Base-by-base conservation (phyloP, 1,140 invertebrate species). In the Stenopsyche tienmushanensis region DNA sequence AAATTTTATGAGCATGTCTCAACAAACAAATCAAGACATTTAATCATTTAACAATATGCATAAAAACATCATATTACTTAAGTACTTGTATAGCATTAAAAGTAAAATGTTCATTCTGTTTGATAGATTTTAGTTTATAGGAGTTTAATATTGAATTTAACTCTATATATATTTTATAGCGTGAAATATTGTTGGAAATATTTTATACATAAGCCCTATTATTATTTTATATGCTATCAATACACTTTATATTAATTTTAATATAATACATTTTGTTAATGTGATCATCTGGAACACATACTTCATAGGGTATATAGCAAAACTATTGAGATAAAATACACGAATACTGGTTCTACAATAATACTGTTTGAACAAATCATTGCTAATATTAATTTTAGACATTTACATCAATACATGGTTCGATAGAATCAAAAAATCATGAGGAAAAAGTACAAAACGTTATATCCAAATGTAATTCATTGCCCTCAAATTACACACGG, bases 401-500 rank as follows among this genome's bases (percentile, higher is more conserved):
- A n/a, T n/a, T n/a, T n/a, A n/a, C n/a, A n/a, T n/a, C n/a, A n/a
- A n/a, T n/a, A n/a, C n/a, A n/a, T n/a, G n/a, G n/a, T n/a, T n/a
- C n/a, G n/a, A n/a, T n/a, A n/a, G n/a, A n/a, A n/a, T n/a, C n/a
- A n/a, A n/a, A n/a, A n/a, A n/a, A n/a, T n/a, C n/a, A n/a, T n/a
- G n/a, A n/a, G n/a, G n/a, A n/a, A n/a, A n/a, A n/a, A n/a, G n/a
- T n/a, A n/a, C n/a, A n/a, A n/a, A n/a, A n/a, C n/a, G n/a, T 58
- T 59, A 45, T 50, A 23, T 34, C 18, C 25, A 62, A 25, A 42
- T 64, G 18, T 60, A 49, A 70, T 64, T 66, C 55, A 70, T 70
- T 70, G 67, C 67, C 67, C 67, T 47, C 18, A 66, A 70, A 64
- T 64, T 41, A 63, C 50, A 64, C 25, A 57, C 20, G 39, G 29